phyloP scores from a whole-genome alignment of 2,888 invertebrate species.

The Drosophila subquinaria region DNA sequence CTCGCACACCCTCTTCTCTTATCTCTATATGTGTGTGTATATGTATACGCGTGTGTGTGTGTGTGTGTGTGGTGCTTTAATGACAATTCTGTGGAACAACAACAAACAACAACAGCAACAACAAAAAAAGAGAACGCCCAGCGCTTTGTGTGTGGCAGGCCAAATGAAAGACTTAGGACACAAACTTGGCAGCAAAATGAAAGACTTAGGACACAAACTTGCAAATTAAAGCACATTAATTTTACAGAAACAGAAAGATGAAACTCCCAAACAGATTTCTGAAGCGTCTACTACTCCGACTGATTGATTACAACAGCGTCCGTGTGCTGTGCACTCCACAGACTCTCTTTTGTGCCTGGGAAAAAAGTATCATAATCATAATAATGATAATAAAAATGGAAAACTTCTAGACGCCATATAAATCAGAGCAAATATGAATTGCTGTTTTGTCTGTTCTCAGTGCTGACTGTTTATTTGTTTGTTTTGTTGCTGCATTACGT shows the following conservation, averaged over 20 bases:
- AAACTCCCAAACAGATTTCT: slow-evolving; percentile 43
- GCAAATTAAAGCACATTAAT: slow-evolving; percentile 81
- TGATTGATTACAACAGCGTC: slow-evolving; percentile 74
- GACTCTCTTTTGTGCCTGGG: slow-evolving; percentile 67
- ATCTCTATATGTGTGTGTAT: slow-evolving; percentile 23
- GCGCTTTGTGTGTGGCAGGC: slow-evolving; percentile 59
- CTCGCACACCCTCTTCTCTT: slow-evolving; percentile 52
- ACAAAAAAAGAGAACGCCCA: slow-evolving; percentile 49
- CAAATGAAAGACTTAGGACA: slow-evolving; percentile 77
- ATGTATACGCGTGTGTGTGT: slow-evolving; percentile 35
- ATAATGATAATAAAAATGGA: slow-evolving; percentile 82
- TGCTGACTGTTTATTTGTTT: slow-evolving; percentile 69
- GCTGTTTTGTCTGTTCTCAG: slow-evolving; percentile 70
- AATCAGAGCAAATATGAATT: slow-evolving; percentile 82
- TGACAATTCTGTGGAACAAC: slow-evolving; percentile 75
- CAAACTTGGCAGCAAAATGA: slow-evolving; percentile 75
- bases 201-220: slow-evolving; percentile 81
- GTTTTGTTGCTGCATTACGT: slow-evolving; percentile 59
- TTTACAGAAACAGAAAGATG: slow-evolving; percentile 53
- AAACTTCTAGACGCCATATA: slow-evolving; percentile 81
- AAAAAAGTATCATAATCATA: slow-evolving; percentile 76
- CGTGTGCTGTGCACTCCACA: slow-evolving; percentile 22
- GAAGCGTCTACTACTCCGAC: slow-evolving; percentile 37
- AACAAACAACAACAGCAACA: slow-evolving; percentile 41
- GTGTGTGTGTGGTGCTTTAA: slow-evolving; percentile 66